These are phyloP conservation scores for Hermetia illucens DNA, from an alignment of 1,140 invertebrate genomes.

Conservation along the genomic window DNA sequence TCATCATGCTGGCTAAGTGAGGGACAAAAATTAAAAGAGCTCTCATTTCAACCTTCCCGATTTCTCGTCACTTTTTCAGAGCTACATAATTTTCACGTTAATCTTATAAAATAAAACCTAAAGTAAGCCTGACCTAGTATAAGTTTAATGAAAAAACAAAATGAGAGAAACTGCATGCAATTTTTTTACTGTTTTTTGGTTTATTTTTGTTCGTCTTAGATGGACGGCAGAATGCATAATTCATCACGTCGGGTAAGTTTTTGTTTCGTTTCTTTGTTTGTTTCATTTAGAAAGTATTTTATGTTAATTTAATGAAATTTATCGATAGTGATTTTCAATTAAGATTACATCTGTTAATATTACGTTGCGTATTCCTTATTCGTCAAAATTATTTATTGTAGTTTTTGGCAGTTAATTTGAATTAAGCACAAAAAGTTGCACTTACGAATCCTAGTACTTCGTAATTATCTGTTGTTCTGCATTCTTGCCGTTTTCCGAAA, in stretches of 20 bases:
- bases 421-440: no score
- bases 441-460: no score
- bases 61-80: constrained; percentile 6
- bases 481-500: no score
- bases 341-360: background rate
- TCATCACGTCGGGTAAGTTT: constrained; percentile 32
- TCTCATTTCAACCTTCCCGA: background rate
- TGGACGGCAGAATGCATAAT: constrained; percentile 33
- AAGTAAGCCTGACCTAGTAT: background rate
- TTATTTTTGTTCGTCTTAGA: constrained; percentile 32
- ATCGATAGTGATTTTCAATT: background rate
- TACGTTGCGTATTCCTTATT: constrained; percentile 31
- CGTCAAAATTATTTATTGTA: constrained; percentile 1
- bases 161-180: constrained; percentile 24
- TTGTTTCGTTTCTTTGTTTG: constrained; percentile 9
- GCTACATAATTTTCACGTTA: background rate
- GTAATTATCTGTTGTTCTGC: no score
- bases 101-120: background rate
- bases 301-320: background rate
- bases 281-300: constrained; percentile 5
- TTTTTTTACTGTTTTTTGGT: constrained; percentile 17
- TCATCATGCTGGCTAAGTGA: no score
- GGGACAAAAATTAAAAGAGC: no score
- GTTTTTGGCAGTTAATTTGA: constrained; percentile 3
- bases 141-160: constrained; percentile 6